These are phyloP conservation scores for Thalpophila matura DNA, from an alignment of 2,888 invertebrate genomes.

Conservation along the genomic window DNA sequence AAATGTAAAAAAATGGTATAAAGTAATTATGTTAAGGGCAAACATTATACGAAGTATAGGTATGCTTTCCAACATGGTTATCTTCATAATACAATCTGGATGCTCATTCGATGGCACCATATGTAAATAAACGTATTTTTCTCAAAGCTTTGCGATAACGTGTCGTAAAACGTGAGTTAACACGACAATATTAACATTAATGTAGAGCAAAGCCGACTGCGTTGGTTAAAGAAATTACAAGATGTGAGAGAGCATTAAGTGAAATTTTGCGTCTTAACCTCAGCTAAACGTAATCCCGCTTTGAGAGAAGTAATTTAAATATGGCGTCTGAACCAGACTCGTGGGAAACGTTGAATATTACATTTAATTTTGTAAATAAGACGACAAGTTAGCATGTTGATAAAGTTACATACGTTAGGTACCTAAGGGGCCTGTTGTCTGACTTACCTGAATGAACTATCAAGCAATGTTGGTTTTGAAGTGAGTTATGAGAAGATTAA, in stretches of 20 bases:
- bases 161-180: conserved; percentile 39
- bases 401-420: conserved; percentile 57
- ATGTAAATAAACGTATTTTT: conserved; percentile 34
- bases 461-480: conserved; percentile 55
- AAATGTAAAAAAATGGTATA: background rate
- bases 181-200: conserved; percentile 52
- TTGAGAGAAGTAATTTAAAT: conserved; percentile 73
- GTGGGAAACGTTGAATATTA: conserved; percentile 68
- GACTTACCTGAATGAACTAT: conserved; percentile 52
- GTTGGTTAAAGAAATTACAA: conserved; percentile 70
- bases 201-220: conserved; percentile 44
- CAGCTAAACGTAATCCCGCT: conserved; percentile 69
- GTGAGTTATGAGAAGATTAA: conserved; percentile 48
- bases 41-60: background rate
- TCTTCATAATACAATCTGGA: conserved; percentile 16
- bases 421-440: conserved; percentile 44
- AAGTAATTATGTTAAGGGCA: conserved; percentile 3
- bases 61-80: conserved; percentile 3
- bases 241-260: conserved; percentile 66
- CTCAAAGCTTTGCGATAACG: conserved; percentile 26
- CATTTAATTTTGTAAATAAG: conserved; percentile 73
- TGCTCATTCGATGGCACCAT: conserved; percentile 2
- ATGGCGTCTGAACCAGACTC: conserved; percentile 58
- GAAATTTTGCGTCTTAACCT: conserved; percentile 69
- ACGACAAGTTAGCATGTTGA: conserved; percentile 66